A percentile compares a stretch with the other conserved stretches of the same genome.
phyloP scores from a whole-genome alignment of 1,140 invertebrate genomes.

The Aradophagus sp. region DNA sequence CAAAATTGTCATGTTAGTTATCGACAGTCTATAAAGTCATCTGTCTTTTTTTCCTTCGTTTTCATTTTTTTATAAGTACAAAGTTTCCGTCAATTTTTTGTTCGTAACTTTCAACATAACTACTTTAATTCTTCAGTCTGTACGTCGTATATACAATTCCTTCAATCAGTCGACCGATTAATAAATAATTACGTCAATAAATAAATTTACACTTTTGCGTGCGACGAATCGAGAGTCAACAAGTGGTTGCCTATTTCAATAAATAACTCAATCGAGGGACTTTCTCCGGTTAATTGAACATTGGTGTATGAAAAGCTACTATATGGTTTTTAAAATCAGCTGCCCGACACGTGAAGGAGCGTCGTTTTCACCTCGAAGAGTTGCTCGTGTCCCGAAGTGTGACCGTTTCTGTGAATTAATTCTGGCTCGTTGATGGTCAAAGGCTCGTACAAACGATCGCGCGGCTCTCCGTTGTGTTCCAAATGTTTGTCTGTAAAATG shows the following conservation, averaged over 20 bases:
- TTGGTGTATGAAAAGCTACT: too few relatives aligned
- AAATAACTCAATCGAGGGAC: too few relatives aligned
- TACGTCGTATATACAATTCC: conserved; percentile 19
- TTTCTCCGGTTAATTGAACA: too few relatives aligned
- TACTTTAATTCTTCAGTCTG: conserved; percentile 13
- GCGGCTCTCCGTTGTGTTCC: conserved; percentile 56
- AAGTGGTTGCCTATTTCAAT: too few relatives aligned
- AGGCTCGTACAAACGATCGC: conserved; percentile 59
- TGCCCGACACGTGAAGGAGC: conserved; percentile 67
- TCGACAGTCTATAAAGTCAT: conserved; percentile 11
- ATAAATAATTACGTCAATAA: conserved; percentile 4
- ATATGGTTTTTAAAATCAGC: conserved; percentile 58
- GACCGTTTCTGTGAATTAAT: conserved; percentile 63
- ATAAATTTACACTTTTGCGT: not conserved
- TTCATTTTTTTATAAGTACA: not conserved
- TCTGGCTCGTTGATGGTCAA: conserved; percentile 60
- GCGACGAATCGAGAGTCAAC: not conserved
- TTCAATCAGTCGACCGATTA: not conserved
- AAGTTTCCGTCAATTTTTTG: not conserved
- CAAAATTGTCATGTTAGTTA: conserved; percentile 25
- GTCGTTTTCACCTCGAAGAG: conserved; percentile 70
- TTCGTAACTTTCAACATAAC: conserved; percentile 1
- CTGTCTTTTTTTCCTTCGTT: not conserved
- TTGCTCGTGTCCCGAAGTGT: conserved; percentile 67
- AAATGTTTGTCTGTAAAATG: conserved; percentile 65